Evolutionary conservation across 2,797 vertebrate genomes (phyloP).

Genomic region (Scolopax bukidnonensis): DNA sequence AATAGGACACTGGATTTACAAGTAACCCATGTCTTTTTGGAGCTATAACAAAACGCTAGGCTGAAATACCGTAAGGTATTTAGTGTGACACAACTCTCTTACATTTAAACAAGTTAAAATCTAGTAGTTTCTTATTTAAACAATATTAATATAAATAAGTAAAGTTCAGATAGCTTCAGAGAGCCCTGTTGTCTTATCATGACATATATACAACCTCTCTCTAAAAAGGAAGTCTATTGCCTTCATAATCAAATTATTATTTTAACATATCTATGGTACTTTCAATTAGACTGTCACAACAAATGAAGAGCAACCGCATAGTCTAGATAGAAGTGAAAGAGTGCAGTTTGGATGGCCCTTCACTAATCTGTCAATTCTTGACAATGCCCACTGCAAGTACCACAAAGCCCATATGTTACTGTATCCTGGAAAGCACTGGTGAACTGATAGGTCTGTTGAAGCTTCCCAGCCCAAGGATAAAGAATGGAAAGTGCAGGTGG

Average conservation of each 20-base stretch:
- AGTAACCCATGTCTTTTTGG: not conserved
- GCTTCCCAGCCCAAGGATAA: not conserved
- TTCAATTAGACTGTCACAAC: not conserved
- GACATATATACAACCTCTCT: not conserved
- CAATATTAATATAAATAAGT: not conserved
- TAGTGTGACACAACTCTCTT: not conserved
- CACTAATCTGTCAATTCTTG: not conserved
- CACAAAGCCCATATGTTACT: not conserved
- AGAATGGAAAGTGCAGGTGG: not conserved
- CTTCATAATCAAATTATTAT: not conserved
- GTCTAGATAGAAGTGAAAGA: not conserved
- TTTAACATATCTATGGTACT: not conserved
- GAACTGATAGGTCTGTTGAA: not conserved
- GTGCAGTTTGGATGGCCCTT: rapidly evolving
- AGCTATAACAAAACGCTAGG: not conserved
- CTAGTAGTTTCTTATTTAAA: not conserved
- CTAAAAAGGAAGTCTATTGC: not conserved
- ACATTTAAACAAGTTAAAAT: not conserved
- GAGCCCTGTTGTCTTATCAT: not conserved
- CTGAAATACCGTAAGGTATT: not conserved
- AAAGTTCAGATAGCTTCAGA: not conserved
- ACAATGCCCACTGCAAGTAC: not conserved
- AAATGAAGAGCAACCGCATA: not conserved
- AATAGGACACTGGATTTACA: not conserved
- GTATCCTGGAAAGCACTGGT: not conserved